Percentiles rank a stretch among this genome's conserved stretches.
phyloP scores from a whole-genome alignment of 2,888 invertebrate genomes.

The Eilema caniola region DNA sequence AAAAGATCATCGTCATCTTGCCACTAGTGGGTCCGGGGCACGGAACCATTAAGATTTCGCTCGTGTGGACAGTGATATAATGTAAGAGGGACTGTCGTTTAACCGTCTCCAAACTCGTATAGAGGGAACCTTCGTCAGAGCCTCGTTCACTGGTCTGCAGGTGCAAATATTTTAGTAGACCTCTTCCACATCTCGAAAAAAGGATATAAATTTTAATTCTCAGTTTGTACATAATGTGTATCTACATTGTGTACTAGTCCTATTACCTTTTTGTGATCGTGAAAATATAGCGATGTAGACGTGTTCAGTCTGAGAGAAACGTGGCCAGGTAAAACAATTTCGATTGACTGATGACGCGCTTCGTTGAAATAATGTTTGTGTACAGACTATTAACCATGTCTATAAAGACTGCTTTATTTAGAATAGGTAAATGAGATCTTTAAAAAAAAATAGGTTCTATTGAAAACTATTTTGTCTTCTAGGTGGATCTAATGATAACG shows the following conservation, averaged over 20 bases:
- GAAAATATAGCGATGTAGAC: slow-evolving; percentile 1
- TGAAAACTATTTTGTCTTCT: background rate
- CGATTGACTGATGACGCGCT: slow-evolving; percentile 6
- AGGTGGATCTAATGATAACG: background rate
- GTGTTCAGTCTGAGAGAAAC: slow-evolving; percentile 1
- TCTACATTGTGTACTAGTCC: background rate
- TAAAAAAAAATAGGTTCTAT: background rate
- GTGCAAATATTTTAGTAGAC: too few species aligned
- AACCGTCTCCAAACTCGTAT: too few species aligned
- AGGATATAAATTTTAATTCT: background rate
- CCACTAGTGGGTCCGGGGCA: too few species aligned
- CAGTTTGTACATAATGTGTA: background rate
- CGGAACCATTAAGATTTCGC: too few species aligned
- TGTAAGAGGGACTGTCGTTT: too few species aligned
- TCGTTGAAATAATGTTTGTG: slow-evolving; percentile 3
- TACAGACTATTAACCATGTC: slow-evolving; percentile 6
- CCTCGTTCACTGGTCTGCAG: too few species aligned
- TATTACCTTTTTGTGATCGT: background rate
- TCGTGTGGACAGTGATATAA: too few species aligned
- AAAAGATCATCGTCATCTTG: too few species aligned
- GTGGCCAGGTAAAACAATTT: slow-evolving; percentile 1
- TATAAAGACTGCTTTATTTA: slow-evolving; percentile 22
- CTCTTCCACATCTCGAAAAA: too few species aligned
- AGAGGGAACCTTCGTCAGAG: too few species aligned
- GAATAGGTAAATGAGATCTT: background rate